phyloP scores from a whole-genome alignment of 2,113 vertebrate genomes.

The Tragelaphus strepsiceros region DNA sequence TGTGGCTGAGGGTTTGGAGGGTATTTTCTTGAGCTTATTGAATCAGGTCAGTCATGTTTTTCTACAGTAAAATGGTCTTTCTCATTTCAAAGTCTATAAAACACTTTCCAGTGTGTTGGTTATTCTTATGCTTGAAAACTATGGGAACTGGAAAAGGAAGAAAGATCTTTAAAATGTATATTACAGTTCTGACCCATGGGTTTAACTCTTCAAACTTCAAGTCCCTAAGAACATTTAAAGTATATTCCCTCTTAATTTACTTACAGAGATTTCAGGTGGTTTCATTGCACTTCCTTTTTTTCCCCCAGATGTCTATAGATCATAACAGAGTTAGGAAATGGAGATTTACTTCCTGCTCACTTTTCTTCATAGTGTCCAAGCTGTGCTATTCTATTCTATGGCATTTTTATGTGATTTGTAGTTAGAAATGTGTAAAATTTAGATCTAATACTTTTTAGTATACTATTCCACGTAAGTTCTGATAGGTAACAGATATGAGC shows the following conservation, averaged over 20 bases:
- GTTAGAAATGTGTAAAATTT: not conserved
- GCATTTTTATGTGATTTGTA: not conserved
- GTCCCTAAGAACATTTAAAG: constrained; percentile 47
- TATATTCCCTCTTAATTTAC: not conserved
- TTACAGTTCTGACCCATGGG: constrained; percentile 28
- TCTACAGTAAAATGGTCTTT: not conserved
- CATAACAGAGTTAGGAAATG: constrained; percentile 40
- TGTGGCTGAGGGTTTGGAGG: not conserved
- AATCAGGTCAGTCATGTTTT: not conserved
- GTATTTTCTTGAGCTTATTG: not conserved
- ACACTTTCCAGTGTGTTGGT: not conserved
- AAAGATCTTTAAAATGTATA: constrained; percentile 2
- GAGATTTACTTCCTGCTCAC: not conserved
- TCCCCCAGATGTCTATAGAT: not conserved
- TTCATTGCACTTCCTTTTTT: not conserved
- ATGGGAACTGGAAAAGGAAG: constrained; percentile 20
- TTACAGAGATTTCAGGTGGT: constrained; percentile 17
- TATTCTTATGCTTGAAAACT: not conserved
- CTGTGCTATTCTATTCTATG: not conserved
- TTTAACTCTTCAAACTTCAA: not conserved
- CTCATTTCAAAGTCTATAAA: constrained; percentile 44
- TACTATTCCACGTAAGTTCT: not conserved
- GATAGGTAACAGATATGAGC: not conserved
- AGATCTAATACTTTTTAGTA: not conserved
- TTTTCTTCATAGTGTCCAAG: not conserved